Base-by-base conservation (phyloP, 2,888 invertebrate genomes). In the Crocallis elinguaria region DNA sequence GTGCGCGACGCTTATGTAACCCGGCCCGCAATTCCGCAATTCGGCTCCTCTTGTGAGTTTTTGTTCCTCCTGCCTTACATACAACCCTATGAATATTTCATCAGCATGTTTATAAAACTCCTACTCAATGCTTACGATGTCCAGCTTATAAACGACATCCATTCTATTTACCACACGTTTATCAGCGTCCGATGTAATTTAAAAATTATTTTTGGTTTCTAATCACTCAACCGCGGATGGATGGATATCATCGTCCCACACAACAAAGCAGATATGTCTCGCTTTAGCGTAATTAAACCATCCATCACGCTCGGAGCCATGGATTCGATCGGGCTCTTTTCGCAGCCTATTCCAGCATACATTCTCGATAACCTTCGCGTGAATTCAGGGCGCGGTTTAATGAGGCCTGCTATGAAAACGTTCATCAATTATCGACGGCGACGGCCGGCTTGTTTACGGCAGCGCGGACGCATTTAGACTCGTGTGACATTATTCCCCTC, bases 381-480 rank as follows among this genome's bases (percentile, higher is more conserved):
- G 74, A 80, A 88, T 89, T 79, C 83, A 84, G 88, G 84, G 85
- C 89, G 82, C 79, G 79, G 80, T 85, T 83, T 90, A 90, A 91
- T 88, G 89, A 91, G 85, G 83, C 75, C 71, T 78, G 79, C 77
- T 77, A 87, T 84, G 87, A 84, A 86, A 89, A 85, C 82, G 87
- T 83, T 84, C 84, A 83, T 89, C 89, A 89, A 90, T 91, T 90
- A 90, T 88, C 89, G 88, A 82, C 82, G 77, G 84, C 76, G 83
- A 82, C 82, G 80, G 82, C 74, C 69, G 77, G 75, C 82, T 82
- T 88, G 88, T 89, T 90, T 90, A 88, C 88, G 77, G 84, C 80
- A 81, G 67, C 81, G 76, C 74, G 85, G 82, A 86, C 88, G 86
- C 87, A 87, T 89, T 86, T 89, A 89, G 90, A 82, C 79, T 69